These are phyloP conservation scores for Podilymbus podiceps DNA, from an alignment of 2,113 vertebrate genomes.

Conservation along the genomic window DNA sequence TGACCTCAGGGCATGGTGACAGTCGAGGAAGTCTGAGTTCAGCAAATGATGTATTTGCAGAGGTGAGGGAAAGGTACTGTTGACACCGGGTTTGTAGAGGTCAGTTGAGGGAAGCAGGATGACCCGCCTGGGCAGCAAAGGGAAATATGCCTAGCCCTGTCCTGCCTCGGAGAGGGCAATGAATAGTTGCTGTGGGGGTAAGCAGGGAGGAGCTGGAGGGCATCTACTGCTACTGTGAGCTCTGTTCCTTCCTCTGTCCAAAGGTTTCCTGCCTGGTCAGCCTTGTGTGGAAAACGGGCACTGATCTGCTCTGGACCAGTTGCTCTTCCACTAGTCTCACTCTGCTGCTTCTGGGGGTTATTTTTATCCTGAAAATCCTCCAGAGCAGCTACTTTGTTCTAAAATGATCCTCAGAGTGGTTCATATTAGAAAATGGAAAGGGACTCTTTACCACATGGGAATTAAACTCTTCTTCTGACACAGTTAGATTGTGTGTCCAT, in stretches of 20 bases:
- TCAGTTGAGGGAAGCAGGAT: not conserved
- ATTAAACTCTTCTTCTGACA: not conserved
- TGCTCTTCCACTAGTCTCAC: not conserved
- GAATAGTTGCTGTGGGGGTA: not conserved
- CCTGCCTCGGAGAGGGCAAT: not conserved
- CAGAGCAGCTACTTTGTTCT: not conserved
- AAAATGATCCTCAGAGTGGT: not conserved
- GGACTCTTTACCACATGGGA: not conserved
- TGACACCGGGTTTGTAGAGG: not conserved
- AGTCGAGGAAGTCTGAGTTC: slow-evolving; percentile 1
- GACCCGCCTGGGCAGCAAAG: not conserved
- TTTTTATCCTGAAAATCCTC: not conserved
- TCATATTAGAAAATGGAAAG: not conserved
- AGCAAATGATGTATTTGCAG: not conserved
- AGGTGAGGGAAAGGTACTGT: not conserved
- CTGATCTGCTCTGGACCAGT: not conserved
- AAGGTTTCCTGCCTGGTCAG: not conserved
- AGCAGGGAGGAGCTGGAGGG: not conserved
- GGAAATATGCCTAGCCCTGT: not conserved
- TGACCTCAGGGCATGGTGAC: not conserved
- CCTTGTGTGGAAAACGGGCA: not conserved
- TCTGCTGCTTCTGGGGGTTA: not conserved
- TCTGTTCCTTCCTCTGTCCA: not conserved
- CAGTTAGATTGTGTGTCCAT: not conserved
- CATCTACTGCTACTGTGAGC: not conserved